A percentile compares a stretch with the other conserved stretches of the same genome.
phyloP scores from a whole-genome alignment of 1,140 invertebrate genomes.

The Tetranychus urticae region DNA sequence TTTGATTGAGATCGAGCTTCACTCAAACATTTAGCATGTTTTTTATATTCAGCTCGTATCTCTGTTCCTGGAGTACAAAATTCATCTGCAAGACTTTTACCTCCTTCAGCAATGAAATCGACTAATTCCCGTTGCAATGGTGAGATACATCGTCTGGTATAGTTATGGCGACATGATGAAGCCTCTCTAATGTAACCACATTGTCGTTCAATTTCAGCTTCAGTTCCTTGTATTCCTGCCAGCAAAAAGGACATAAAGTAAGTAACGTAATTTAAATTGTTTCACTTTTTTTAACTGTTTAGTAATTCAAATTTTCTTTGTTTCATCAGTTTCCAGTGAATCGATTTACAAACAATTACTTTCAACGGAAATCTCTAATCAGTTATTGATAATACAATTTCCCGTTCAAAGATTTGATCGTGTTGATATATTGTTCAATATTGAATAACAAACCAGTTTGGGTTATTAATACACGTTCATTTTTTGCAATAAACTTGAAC shows the following conservation, averaged over 20 bases:
- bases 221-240: slow-evolving; percentile 8
- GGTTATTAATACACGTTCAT: no score
- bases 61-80: slow-evolving; percentile 14
- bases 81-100: slow-evolving; percentile 11
- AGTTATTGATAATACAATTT: no score
- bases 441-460: no score
- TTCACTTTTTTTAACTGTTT: no score
- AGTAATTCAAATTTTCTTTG: no score
- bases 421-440: no score
- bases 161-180: slow-evolving; percentile 14
- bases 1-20: background rate
- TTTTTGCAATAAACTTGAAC: no score
- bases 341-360: no score
- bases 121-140: slow-evolving; percentile 14
- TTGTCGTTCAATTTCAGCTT: slow-evolving; percentile 11
- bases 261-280: background rate
- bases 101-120: slow-evolving; percentile 14
- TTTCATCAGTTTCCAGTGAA: no score
- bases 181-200: slow-evolving; percentile 13
- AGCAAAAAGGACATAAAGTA: background rate
- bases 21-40: background rate
- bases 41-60: background rate
- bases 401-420: no score
- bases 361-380: no score
- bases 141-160: slow-evolving; percentile 13